These are phyloP conservation scores for Tortricodes alternella DNA, from an alignment of 2,888 invertebrate species.

Conservation along the genomic window DNA sequence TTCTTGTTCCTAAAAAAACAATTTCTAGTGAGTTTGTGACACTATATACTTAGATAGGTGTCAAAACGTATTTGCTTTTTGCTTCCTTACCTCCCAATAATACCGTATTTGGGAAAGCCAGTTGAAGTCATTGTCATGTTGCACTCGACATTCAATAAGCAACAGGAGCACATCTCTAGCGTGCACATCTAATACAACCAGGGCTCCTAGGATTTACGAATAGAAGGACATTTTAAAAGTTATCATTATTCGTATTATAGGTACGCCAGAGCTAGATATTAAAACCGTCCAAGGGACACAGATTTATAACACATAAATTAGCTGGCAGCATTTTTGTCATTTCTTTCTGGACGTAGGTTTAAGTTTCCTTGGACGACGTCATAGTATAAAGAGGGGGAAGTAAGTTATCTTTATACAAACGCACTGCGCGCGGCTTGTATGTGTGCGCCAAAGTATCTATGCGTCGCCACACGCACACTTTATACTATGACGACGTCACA, in stretches of 20 bases:
- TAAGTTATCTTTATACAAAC: no score
- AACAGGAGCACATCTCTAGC: conserved; percentile 92
- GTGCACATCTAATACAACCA: conserved; percentile 96
- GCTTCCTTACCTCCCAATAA: conserved; percentile 87
- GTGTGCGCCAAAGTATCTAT: no score
- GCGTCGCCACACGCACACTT: no score
- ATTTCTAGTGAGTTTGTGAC: neutral
- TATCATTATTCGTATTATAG: neutral
- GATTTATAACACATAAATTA: no score
- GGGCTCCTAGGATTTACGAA: conserved; percentile 84
- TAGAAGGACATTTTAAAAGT: neutral
- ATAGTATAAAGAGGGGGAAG: no score
- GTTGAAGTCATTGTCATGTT: conserved; percentile 91
- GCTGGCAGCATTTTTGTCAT: no score
- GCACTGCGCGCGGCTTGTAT: no score
- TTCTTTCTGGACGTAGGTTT: no score
- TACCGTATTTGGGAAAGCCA: conserved; percentile 93
- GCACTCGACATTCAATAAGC: conserved; percentile 85
- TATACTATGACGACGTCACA: no score
- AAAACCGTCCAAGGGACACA: no score
- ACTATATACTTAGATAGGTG: neutral
- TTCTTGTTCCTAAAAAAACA: conserved; percentile 71
- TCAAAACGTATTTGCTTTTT: neutral
- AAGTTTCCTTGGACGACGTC: no score
- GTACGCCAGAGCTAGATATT: no score